Percentiles rank a stretch among this genome's conserved stretches.
Conservation (phyloP, 2,888 invertebrate species). For the Melanchra persicariae region DNA sequence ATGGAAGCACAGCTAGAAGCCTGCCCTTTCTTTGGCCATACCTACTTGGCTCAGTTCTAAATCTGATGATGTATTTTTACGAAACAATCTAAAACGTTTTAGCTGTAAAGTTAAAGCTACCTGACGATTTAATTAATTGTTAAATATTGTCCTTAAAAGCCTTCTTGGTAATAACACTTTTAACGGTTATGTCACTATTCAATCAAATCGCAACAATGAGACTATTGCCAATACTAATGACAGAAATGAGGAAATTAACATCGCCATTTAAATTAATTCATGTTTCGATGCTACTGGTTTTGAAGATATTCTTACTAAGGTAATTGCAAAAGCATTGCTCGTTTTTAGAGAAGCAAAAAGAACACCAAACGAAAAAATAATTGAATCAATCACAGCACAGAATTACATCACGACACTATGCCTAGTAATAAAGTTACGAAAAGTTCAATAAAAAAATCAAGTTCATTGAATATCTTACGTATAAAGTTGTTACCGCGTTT, state of each 20-base stretch:
- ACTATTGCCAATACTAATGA: neutral
- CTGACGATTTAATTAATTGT: too few species aligned
- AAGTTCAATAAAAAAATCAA: neutral
- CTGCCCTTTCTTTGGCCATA: too few species aligned
- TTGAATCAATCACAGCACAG: neutral
- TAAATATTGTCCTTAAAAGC: neutral
- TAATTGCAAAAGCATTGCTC: constrained; percentile 11
- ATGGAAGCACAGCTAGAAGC: too few species aligned
- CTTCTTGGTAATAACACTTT: neutral
- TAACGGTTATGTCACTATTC: neutral
- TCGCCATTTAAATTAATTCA: constrained; percentile 5
- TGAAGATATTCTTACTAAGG: neutral
- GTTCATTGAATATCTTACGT: neutral
- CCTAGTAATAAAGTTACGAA: neutral
- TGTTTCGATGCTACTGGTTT: neutral
- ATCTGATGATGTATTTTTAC: neutral
- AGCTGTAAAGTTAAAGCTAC: neutral
- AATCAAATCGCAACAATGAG: constrained; percentile 1
- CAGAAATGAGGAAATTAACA: neutral
- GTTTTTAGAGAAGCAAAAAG: neutral
- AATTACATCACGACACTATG: constrained; percentile 2
- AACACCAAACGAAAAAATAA: neutral
- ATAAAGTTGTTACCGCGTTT: neutral
- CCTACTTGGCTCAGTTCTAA: neutral
- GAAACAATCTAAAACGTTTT: too few species aligned